Conservation (phyloP, 2,888 invertebrate species). For the Catocala fraxini region DNA sequence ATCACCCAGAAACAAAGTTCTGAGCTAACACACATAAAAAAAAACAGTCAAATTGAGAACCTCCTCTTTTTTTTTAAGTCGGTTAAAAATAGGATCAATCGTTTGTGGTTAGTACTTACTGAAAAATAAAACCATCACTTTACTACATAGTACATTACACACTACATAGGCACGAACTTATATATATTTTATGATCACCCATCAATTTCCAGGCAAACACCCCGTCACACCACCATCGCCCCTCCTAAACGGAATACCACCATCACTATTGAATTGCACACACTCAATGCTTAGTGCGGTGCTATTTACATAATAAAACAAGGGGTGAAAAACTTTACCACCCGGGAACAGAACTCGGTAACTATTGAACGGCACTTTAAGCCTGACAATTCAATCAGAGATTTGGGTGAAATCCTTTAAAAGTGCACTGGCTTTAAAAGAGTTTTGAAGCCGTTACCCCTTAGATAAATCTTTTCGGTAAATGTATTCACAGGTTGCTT, state of each 20-base stretch:
- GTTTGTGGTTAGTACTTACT: no score
- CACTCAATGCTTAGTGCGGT: slow-evolving; percentile 43
- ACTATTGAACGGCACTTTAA: slow-evolving; percentile 45
- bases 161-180: no score
- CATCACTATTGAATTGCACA: slow-evolving; percentile 45
- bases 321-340: slow-evolving; percentile 48
- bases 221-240: slow-evolving; percentile 21
- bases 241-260: slow-evolving; percentile 41
- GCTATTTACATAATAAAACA: slow-evolving; percentile 68
- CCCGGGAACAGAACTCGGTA: slow-evolving; percentile 35
- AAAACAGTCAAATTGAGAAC: no score
- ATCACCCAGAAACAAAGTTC: no score
- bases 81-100: no score
- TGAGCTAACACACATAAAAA: no score
- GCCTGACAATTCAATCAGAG: slow-evolving; percentile 45
- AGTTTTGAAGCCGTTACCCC: slow-evolving; percentile 6
- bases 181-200: background rate
- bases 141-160: no score
- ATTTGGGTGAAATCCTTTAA: slow-evolving; percentile 48
- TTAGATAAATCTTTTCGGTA: slow-evolving; percentile 4
- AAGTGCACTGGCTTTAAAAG: slow-evolving; percentile 28
- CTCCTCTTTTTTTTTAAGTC: no score
- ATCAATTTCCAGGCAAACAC: background rate
- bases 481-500: slow-evolving; percentile 5
- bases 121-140: no score